These are phyloP conservation scores for Heliconius himera DNA, from an alignment of 1,140 invertebrate genomes.

Conservation along the genomic window DNA sequence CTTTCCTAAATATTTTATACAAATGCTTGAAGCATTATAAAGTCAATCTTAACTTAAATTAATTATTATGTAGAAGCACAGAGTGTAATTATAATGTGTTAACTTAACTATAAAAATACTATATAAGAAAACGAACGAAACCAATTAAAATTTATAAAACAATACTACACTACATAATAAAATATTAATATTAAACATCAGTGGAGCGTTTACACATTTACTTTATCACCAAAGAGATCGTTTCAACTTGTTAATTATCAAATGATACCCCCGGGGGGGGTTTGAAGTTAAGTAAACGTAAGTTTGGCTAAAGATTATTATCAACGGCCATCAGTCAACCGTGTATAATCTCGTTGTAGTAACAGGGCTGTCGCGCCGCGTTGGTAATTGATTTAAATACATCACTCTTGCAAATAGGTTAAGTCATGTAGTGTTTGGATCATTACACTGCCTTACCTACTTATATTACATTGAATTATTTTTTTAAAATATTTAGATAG, in stretches of 20 bases:
- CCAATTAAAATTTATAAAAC: conserved; percentile 20
- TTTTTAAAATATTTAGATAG: not conserved
- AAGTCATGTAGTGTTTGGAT: not conserved
- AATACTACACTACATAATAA: conserved; percentile 13
- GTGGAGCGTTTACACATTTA: not conserved
- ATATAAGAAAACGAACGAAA: no score
- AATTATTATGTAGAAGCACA: no score
- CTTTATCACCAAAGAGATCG: not conserved
- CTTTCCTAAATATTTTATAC: no score
- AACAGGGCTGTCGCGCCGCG: conserved; percentile 52
- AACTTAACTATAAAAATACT: no score
- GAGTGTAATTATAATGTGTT: no score
- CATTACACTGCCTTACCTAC: not conserved
- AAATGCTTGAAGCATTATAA: no score
- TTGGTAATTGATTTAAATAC: conserved; percentile 59
- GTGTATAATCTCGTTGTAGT: conserved; percentile 56
- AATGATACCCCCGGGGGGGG: conserved; percentile 25
- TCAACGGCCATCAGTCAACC: conserved; percentile 53
- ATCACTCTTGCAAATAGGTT: not conserved
- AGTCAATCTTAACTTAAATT: no score
- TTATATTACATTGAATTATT: not conserved
- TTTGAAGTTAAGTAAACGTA: conserved; percentile 35
- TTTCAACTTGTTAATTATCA: conserved; percentile 30
- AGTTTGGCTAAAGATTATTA: conserved; percentile 50
- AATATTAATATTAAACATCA: not conserved